Evolutionary conservation across 2,888 invertebrate species (phyloP), one percentile per base, ranked within the genome.

Genomic region (Tricholauxania praeusta): DNA sequence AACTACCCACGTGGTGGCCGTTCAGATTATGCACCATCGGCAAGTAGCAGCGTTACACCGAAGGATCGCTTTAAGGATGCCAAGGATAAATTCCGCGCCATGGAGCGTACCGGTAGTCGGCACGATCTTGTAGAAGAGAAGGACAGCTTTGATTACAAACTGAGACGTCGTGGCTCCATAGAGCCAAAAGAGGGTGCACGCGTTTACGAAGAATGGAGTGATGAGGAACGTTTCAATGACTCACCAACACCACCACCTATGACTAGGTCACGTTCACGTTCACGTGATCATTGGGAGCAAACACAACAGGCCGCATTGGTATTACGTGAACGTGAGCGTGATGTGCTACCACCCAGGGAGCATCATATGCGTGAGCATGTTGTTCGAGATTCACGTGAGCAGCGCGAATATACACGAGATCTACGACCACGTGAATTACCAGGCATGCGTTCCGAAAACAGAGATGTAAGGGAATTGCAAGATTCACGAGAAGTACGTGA

Each of bases 11-110:
- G 67, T 74, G 76, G 72, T 17, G 78, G 78, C 74, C 77, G 59
- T 12, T 73, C 74, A 17, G 76, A 76, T 57, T 76, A 76, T 67
- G 76, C 71, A 14, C 72, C 70, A 17, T 68, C 78, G 5, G 59
- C 60, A 10, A n/a, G 57, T 10, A 77, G 76, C 47, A 81, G 80
- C 66, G 80, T 86, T n/a, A 91, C 92, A 2, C 94, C 94, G 1
- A 91, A 93, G 79, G 94, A 95, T 81, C 90, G 94, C 73, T 95
- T 95, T 87, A 93, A 94, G 80, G 95, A 95, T 80, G 95, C 95
- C 62, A 95, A 95, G 86, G 94, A 95, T 82, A 95, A 95, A 87
- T 95, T 95, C 84, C 90, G 93, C 85, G 91, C 93, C 76, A 90
- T 95, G 86, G 95, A 95, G 83, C 82, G 81, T 53, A 77, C 79